A percentile compares a stretch with the other conserved stretches of the same genome.
phyloP scores from a whole-genome alignment of 92 coral and sea anemone genomes.

The Zoanthus sansibaricus region DNA sequence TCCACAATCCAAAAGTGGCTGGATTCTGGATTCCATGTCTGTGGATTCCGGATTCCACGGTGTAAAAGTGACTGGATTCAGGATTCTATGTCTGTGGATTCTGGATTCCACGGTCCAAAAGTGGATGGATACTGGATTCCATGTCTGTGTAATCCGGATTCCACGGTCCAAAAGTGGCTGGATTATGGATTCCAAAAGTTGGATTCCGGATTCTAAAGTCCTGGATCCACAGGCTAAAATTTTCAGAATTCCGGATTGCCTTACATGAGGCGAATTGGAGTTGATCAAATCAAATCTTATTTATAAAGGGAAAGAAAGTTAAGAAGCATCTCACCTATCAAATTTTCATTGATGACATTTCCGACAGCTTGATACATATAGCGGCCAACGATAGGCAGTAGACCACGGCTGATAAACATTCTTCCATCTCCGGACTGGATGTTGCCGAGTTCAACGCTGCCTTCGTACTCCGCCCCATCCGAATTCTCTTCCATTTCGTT shows the following conservation, averaged over 20 bases:
- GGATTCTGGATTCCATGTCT: too few relatives aligned
- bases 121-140: too few relatives aligned
- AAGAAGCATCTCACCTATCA: slow-evolving; percentile 50
- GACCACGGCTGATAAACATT: slow-evolving; percentile 67
- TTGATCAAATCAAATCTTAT: background rate
- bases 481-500: slow-evolving; percentile 57
- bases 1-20: too few relatives aligned
- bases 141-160: too few relatives aligned
- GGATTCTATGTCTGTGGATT: too few relatives aligned
- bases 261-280: background rate
- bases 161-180: too few relatives aligned
- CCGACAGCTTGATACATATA: slow-evolving; percentile 61
- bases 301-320: background rate
- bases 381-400: slow-evolving; percentile 68
- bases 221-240: background rate
- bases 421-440: slow-evolving; percentile 47
- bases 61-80: too few relatives aligned
- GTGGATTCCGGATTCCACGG: too few relatives aligned
- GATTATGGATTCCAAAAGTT: too few relatives aligned
- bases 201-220: too few relatives aligned
- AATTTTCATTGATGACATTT: slow-evolving; percentile 35
- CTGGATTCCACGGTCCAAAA: too few relatives aligned
- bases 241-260: background rate
- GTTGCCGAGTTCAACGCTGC: slow-evolving; percentile 55
- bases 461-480: slow-evolving; percentile 44